Conservation (phyloP, 2,888 invertebrate species). For the Hermaeophaga mercurialis region DNA sequence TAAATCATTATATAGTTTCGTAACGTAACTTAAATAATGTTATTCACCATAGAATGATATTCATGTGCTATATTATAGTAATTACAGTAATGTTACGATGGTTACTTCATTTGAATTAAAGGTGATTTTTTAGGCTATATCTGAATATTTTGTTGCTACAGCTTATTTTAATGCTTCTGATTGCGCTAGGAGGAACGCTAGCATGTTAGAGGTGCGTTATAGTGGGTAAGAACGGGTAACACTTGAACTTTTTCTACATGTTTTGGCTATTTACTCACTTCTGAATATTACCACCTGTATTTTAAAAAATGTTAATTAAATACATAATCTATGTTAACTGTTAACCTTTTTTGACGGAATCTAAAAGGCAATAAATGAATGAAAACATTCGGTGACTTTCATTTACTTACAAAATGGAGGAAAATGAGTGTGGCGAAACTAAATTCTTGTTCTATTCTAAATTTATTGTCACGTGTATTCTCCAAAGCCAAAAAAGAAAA, state of each 20-base stretch:
- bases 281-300: slow-evolving; percentile 23
- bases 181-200: slow-evolving; percentile 33
- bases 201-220: slow-evolving; percentile 34
- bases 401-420: slow-evolving; percentile 9
- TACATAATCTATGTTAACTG: slow-evolving; percentile 11
- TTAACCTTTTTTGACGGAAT: slow-evolving; percentile 19
- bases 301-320: slow-evolving; percentile 18
- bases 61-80: too few species aligned
- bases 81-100: too few species aligned
- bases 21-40: too few species aligned
- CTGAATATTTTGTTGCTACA: slow-evolving; percentile 19
- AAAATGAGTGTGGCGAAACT: slow-evolving; percentile 13
- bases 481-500: slow-evolving; percentile 24
- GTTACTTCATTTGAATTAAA: too few species aligned
- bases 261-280: slow-evolving; percentile 19
- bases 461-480: slow-evolving; percentile 5
- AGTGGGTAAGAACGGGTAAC: slow-evolving; percentile 36
- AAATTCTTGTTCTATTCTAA: slow-evolving; percentile 6
- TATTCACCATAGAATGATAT: too few species aligned
- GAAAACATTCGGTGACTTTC: slow-evolving; percentile 19
- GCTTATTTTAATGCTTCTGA: slow-evolving; percentile 26
- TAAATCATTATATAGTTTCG: too few species aligned
- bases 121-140: not conserved
- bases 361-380: slow-evolving; percentile 21
- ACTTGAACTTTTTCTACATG: slow-evolving; percentile 25